These are phyloP conservation scores for Torymus texanus DNA, from an alignment of 2,888 invertebrate species.

Conservation along the genomic window DNA sequence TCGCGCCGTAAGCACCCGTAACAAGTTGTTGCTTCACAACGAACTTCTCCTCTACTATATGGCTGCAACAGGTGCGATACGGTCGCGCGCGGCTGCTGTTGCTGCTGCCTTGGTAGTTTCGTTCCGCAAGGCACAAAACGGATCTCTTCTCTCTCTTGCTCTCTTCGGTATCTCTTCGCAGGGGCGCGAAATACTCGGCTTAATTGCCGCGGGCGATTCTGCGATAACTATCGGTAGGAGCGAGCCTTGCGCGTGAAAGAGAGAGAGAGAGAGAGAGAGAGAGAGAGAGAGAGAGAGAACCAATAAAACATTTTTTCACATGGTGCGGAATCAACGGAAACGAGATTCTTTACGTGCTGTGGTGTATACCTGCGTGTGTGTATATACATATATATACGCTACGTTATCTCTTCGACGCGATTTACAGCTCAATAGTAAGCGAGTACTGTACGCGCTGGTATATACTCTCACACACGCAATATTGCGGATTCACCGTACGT, in stretches of 20 bases:
- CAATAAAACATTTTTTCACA: conserved; percentile 34
- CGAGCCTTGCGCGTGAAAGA: not conserved
- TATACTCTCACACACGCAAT: conserved; percentile 29
- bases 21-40: conserved; percentile 12
- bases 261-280: not conserved
- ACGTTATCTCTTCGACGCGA: conserved; percentile 12
- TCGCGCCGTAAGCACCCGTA: conserved; percentile 7
- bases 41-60: conserved; percentile 43
- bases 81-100: conserved; percentile 56
- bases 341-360: conserved; percentile 24
- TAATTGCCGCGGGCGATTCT: conserved; percentile 51
- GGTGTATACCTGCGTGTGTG: not conserved
- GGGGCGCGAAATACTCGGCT: conserved; percentile 41
- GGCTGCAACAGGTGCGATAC: conserved; percentile 66
- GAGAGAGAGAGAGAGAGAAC: not conserved
- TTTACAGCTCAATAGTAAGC: conserved; percentile 49
- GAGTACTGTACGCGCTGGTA: no score
- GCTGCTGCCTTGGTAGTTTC: conserved; percentile 12
- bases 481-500: conserved; percentile 41
- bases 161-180: conserved; percentile 38
- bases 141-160: conserved; percentile 32
- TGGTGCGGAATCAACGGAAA: conserved; percentile 22
- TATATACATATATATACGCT: no score
- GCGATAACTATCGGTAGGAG: conserved; percentile 33
- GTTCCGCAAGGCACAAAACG: conserved; percentile 39